A percentile compares a stretch with the other conserved stretches of the same genome.
Conservation (phyloP, 2,797 vertebrate species). For the Pseudomugil tenellus region DNA sequence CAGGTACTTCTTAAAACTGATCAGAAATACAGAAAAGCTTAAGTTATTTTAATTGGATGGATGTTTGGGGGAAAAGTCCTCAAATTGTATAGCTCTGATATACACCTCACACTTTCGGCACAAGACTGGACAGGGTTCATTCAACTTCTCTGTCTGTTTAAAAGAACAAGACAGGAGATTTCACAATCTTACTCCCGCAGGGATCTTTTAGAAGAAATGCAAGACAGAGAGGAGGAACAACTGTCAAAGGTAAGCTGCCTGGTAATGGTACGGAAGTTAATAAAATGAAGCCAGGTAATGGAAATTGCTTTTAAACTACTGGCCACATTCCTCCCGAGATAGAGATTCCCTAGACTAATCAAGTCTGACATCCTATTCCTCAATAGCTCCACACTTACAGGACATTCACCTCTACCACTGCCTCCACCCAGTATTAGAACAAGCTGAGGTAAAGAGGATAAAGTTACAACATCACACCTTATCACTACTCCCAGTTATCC, state of each 20-base stretch:
- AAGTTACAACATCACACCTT: slow-evolving; percentile 79
- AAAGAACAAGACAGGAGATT: slow-evolving; percentile 63
- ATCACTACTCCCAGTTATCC: slow-evolving; percentile 81
- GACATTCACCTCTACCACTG: slow-evolving; percentile 71
- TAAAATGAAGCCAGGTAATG: slow-evolving; percentile 84
- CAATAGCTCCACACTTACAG: slow-evolving; percentile 77
- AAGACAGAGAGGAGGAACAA: slow-evolving; percentile 72
- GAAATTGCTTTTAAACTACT: slow-evolving; percentile 88
- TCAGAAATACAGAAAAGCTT: slow-evolving; percentile 16
- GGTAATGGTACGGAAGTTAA: slow-evolving; percentile 84
- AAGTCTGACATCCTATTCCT: slow-evolving; percentile 85
- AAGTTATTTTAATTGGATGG: slow-evolving; percentile 15
- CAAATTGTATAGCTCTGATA: slow-evolving; percentile 20
- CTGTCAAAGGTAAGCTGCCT: slow-evolving; percentile 72
- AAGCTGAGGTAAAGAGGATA: slow-evolving; percentile 61
- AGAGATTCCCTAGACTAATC: slow-evolving; percentile 83
- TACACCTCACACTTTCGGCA: slow-evolving; percentile 39
- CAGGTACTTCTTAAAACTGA: slow-evolving; percentile 7
- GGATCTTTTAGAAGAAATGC: slow-evolving; percentile 71
- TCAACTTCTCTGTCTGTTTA: slow-evolving; percentile 56
- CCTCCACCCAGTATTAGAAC: slow-evolving; percentile 60
- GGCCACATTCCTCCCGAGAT: slow-evolving; percentile 81
- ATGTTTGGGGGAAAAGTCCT: slow-evolving; percentile 17
- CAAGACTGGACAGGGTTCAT: slow-evolving; percentile 25
- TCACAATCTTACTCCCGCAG: slow-evolving; percentile 59